Base-by-base conservation (phyloP, 2,888 invertebrate species). In the Lagria hirta region DNA sequence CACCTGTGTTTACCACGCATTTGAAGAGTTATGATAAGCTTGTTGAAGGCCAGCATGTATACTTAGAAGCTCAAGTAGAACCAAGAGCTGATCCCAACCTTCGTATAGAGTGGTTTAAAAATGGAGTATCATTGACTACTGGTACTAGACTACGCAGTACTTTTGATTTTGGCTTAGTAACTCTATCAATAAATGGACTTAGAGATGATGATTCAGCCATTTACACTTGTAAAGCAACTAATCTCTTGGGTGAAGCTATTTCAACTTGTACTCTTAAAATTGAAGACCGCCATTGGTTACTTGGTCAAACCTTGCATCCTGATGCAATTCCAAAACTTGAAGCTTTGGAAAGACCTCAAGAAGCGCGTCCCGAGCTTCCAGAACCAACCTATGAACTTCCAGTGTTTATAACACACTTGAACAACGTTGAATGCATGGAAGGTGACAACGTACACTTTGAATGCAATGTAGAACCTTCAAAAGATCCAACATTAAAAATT, bases 111-210 rank as follows among this genome's bases (percentile, higher is more conserved):
- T 94, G 93, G 93, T 93, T 88, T 71, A 92, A 92, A 66, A 94
- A 93, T 66, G 90, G 92, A n/a, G 73, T 88, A 27, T 79, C 88
- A 1, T 75, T 93, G 10, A 88, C 88, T 44, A 90, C 89, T 45
- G 92, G 91, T 54, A 87, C 95, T 18, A 82, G 97, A 56, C 80
- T 96, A 49, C 86, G 91, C 65, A 94, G 94, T 57, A 90, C 93
- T 14, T 93, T 97, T 65, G 98, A 99, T 69, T 98, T 99, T 72
- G 98, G 98, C 29, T 80, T 95, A 47, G 97, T 98, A 0, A 91
- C 94, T 0, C 73, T 96, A 15, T 91, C 94, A 8, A 86, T 96
- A 47, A 89, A 91, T 64, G 85, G 91, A 2, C 65, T 94, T 24
- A 81, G 95, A 58, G 81, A 83, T 30, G 93, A 94, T 60, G 97